phyloP scores from a whole-genome alignment of 2,113 vertebrate genomes.

The Ceyx melanurus region DNA sequence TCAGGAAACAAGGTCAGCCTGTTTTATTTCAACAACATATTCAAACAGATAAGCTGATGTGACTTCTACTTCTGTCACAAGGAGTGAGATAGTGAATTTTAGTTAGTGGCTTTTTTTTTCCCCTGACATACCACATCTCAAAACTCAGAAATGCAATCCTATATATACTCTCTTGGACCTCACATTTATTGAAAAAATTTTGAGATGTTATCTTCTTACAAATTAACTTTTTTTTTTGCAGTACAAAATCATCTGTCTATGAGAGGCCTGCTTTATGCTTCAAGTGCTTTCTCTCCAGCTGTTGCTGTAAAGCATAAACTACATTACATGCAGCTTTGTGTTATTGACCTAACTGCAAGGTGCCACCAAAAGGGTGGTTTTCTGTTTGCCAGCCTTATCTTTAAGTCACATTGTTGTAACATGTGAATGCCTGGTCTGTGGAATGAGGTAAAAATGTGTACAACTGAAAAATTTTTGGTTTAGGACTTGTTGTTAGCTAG shows the following conservation, averaged over 20 bases:
- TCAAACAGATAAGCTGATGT: neutral
- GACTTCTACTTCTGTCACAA: neutral
- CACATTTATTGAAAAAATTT: neutral
- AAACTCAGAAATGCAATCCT: neutral
- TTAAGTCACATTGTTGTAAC: neutral
- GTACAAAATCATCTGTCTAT: neutral
- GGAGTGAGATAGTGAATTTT: neutral
- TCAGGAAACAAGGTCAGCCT: neutral
- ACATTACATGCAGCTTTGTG: neutral
- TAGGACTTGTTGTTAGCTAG: neutral
- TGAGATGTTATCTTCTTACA: neutral
- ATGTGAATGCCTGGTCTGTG: neutral
- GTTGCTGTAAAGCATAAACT: neutral
- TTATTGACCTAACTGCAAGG: neutral
- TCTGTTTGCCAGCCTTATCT: neutral
- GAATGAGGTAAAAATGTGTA: neutral
- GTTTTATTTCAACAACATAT: neutral
- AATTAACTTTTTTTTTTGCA: neutral
- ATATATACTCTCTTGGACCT: neutral
- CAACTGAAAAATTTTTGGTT: neutral
- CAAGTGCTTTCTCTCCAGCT: neutral
- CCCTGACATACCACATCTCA: rapidly evolving
- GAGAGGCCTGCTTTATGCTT: neutral
- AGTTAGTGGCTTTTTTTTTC: neutral
- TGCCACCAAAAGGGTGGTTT: neutral